These are phyloP conservation scores for Bursaphelenchus okinawaensis DNA, from an alignment of 2,888 invertebrate species.

Conservation along the genomic window DNA sequence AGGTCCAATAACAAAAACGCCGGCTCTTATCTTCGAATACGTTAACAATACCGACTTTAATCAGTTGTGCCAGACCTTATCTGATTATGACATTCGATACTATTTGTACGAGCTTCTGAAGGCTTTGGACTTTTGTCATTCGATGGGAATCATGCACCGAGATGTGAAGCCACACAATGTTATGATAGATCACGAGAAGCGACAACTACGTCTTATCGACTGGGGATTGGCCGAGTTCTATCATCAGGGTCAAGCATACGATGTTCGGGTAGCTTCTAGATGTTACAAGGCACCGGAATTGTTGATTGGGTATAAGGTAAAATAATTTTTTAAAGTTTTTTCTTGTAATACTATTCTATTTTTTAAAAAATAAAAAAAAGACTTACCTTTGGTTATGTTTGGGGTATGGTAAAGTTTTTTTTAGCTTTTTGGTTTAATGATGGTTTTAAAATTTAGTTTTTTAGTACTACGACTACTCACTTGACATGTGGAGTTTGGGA, in stretches of 20 bases:
- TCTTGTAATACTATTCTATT: not conserved
- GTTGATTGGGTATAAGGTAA: conserved; percentile 86
- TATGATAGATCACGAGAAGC: conserved; percentile 99
- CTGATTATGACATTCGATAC: conserved; percentile 98
- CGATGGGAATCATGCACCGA: conserved; percentile 98
- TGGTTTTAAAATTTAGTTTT: too few species aligned
- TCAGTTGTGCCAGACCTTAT: conserved; percentile 96
- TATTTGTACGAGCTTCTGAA: conserved; percentile 96
- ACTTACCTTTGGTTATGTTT: not conserved
- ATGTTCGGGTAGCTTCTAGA: conserved; percentile 96
- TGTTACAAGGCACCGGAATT: conserved; percentile 99
- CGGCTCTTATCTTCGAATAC: conserved; percentile 98
- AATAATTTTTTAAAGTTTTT: conserved; percentile 3
- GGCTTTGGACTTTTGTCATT: conserved; percentile 97
- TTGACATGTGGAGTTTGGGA: conserved; percentile 99
- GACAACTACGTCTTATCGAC: conserved; percentile 74
- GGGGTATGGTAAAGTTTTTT: conserved; percentile 1
- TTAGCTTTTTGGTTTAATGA: too few species aligned
- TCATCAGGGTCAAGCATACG: conserved; percentile 98
- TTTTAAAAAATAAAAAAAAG: not conserved
- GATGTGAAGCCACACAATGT: conserved; percentile 99
- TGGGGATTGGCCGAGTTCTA: conserved; percentile 99
- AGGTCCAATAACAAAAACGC: conserved; percentile 95
- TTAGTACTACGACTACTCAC: conserved; percentile 98
- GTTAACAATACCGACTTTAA: conserved; percentile 99